These are phyloP conservation scores for Acanthopagrus latus DNA, from an alignment of 2,797 vertebrate genomes.

Conservation along the genomic window DNA sequence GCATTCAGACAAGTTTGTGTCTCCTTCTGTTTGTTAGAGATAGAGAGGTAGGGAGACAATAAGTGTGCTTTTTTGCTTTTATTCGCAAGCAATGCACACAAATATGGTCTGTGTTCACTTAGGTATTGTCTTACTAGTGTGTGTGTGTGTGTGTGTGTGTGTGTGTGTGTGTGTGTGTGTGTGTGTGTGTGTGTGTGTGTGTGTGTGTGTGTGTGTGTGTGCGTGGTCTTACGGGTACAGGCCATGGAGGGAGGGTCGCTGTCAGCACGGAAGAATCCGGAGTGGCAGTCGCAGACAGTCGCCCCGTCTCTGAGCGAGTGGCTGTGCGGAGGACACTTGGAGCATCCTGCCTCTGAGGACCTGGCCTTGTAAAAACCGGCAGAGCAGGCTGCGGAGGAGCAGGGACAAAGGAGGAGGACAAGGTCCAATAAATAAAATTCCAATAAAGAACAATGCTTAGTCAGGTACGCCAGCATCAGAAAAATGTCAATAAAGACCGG, in stretches of 20 bases:
- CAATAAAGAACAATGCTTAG: background rate
- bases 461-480: background rate
- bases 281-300: constrained; percentile 92
- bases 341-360: constrained; percentile 90
- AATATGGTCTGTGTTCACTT: constrained; percentile 29
- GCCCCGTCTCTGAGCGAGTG: constrained; percentile 93
- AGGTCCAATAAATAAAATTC: background rate
- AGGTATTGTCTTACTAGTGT: constrained; percentile 30
- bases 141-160: constrained; percentile 28
- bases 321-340: constrained; percentile 96
- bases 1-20: constrained; percentile 73
- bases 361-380: constrained; percentile 94
- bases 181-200: constrained; percentile 29
- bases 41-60: constrained; percentile 65
- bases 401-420: constrained; percentile 1
- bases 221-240: constrained; percentile 92
- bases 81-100: constrained; percentile 51
- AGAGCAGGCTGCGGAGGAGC: constrained; percentile 89
- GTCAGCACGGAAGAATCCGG: constrained; percentile 92
- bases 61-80: constrained; percentile 39
- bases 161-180: constrained; percentile 26
- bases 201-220: constrained; percentile 24
- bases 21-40: constrained; percentile 68
- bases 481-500: background rate
- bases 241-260: constrained; percentile 94